Percentiles rank a stretch among this genome's conserved stretches.
These are phyloP conservation scores for Torymus tubicola DNA, from an alignment of 2,888 invertebrate genomes.

Conservation along the genomic window DNA sequence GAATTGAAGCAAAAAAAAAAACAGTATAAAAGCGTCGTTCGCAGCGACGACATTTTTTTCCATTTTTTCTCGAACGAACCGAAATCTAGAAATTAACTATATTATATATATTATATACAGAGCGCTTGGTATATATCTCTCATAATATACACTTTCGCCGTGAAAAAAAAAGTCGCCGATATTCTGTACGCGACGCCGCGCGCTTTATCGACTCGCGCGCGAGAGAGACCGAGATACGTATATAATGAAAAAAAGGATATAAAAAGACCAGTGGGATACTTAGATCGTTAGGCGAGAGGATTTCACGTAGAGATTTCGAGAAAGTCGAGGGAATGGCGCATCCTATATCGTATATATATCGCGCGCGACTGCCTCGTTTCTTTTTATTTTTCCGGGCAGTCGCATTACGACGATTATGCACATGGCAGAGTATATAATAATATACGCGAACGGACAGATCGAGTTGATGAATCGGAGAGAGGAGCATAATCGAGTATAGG, in stretches of 20 bases:
- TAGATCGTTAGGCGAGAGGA: too few species aligned
- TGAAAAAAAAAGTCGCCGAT: constrained; percentile 11
- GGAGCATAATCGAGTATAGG: not conserved
- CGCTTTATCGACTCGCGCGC: constrained; percentile 21
- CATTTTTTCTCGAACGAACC: constrained; percentile 49
- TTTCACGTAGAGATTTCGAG: not conserved
- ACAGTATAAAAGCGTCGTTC: not conserved
- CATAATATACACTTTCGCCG: constrained; percentile 10
- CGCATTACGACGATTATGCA: not conserved
- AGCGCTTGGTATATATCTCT: constrained; percentile 20
- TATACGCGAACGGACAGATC: not conserved
- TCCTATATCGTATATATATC: not conserved
- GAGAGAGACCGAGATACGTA: constrained; percentile 17
- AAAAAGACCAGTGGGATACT: too few species aligned
- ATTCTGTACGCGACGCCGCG: not conserved
- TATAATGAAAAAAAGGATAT: not conserved
- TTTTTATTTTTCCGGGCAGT: constrained; percentile 9
- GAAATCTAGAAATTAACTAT: constrained; percentile 28
- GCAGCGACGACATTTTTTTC: constrained; percentile 34
- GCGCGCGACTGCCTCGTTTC: constrained; percentile 2
- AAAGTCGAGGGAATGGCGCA: not conserved
- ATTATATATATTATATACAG: constrained; percentile 18
- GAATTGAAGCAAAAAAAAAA: too few species aligned
- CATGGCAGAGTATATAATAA: not conserved
- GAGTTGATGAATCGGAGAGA: not conserved